Conservation (phyloP, 92 coral and sea anemone genomes). For the Epizoanthus illoricatus region DNA sequence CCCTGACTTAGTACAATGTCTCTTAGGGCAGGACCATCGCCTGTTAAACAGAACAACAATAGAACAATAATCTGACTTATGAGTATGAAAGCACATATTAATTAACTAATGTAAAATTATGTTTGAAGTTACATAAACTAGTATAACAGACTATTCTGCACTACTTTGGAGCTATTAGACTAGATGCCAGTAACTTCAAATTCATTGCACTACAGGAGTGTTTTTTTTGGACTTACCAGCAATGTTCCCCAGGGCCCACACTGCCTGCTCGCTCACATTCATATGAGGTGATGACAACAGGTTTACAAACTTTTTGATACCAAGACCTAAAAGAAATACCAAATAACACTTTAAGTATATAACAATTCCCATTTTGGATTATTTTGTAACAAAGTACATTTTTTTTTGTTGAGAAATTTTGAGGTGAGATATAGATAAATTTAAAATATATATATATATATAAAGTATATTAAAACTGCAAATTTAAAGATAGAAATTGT, state of each 20-base stretch:
- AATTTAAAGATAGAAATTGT: no score
- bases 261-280: conserved; percentile 94
- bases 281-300: conserved; percentile 73
- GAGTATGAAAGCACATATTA: no score
- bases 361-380: no score
- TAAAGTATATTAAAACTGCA: no score
- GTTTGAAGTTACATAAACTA: no score
- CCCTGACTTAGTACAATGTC: conserved; percentile 78
- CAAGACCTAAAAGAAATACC: conserved; percentile 17
- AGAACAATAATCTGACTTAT: conserved; percentile 1
- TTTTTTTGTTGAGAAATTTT: neutral
- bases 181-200: no score
- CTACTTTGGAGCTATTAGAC: no score
- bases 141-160: no score
- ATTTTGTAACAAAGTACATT: neutral
- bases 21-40: conserved; percentile 90
- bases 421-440: no score
- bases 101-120: no score
- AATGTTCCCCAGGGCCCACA: conserved; percentile 98
- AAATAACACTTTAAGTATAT: neutral
- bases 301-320: conserved; percentile 58
- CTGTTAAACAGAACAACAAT: conserved; percentile 39
- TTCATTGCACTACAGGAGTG: no score
- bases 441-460: no score
- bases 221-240: conserved; percentile 57